Percentiles rank a stretch among this genome's conserved stretches.
phyloP scores from a whole-genome alignment of 2,113 vertebrate species.

The Cardinalis cardinalis region DNA sequence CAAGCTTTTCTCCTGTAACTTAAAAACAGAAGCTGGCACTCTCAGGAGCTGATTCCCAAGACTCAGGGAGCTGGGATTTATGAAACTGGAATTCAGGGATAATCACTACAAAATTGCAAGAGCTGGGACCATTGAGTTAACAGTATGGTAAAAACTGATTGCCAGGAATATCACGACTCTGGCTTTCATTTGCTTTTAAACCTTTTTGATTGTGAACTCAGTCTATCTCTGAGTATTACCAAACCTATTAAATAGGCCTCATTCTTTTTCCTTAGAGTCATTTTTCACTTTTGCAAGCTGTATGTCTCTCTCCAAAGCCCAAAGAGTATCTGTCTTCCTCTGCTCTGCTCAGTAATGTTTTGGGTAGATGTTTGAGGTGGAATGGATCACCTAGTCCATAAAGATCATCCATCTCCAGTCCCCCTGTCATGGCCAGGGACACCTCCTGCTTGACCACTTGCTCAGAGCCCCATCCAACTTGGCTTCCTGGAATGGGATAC shows the following conservation, averaged over 20 bases:
- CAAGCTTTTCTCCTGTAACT: conserved; percentile 20
- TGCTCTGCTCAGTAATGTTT: neutral
- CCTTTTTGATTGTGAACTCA: neutral
- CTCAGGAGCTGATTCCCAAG: neutral
- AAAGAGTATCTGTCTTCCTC: neutral
- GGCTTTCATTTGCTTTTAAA: neutral
- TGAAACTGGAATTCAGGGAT: neutral
- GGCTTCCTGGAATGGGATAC: neutral
- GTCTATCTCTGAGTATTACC: neutral
- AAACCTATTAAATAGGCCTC: neutral
- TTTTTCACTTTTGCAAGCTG: neutral
- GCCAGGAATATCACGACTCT: neutral
- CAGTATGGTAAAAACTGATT: neutral
- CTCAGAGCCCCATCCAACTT: neutral
- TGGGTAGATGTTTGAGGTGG: neutral
- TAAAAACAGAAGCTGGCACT: conserved; percentile 41
- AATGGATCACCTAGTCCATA: neutral
- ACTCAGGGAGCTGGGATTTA: neutral
- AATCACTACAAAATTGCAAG: neutral
- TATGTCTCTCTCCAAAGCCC: neutral
- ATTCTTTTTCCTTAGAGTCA: neutral
- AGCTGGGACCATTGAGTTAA: neutral
- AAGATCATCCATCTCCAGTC: neutral
- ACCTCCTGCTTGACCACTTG: neutral
- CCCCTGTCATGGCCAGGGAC: neutral